Conservation (phyloP, 23 tunicate species). For the Trididemnum nubilum region DNA sequence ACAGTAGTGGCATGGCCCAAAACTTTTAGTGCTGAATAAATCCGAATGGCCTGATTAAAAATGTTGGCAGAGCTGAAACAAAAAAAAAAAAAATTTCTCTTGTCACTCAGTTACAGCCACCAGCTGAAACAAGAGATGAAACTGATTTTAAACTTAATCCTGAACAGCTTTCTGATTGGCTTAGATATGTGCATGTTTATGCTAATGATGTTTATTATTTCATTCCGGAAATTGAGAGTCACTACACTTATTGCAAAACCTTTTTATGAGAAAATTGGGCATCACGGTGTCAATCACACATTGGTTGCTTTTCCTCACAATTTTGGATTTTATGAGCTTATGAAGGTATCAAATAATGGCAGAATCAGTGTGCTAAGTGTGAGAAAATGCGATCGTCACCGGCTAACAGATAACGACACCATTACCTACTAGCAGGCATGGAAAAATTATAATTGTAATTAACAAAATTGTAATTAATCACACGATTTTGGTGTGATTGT, state of each 20-base stretch:
- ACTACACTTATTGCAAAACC: slow-evolving; percentile 1
- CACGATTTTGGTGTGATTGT: too few relatives aligned
- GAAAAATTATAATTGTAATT: too few relatives aligned
- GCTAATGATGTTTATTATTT: background rate
- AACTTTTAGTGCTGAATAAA: too few relatives aligned
- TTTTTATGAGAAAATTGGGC: slow-evolving; percentile 10
- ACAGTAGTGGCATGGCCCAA: too few relatives aligned
- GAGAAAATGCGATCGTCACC: background rate
- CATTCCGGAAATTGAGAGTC: too few relatives aligned
- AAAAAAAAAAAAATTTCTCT: too few relatives aligned
- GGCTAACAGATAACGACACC: background rate
- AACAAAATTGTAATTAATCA: too few relatives aligned
- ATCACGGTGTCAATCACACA: slow-evolving; percentile 12
- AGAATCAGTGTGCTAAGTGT: background rate
- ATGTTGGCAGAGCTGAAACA: too few relatives aligned
- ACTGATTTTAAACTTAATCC: background rate
- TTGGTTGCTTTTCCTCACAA: slow-evolving; percentile 1
- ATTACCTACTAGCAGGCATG: background rate
- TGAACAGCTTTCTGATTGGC: slow-evolving; percentile 10
- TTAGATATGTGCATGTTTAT: background rate
- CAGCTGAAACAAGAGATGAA: too few relatives aligned
- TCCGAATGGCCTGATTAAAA: too few relatives aligned
- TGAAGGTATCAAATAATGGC: slow-evolving; percentile 14
- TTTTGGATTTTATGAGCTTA: background rate
- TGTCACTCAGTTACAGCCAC: too few relatives aligned